These are phyloP conservation scores for Synanthedon vespiformis DNA, from an alignment of 2,888 invertebrate genomes.

Conservation along the genomic window DNA sequence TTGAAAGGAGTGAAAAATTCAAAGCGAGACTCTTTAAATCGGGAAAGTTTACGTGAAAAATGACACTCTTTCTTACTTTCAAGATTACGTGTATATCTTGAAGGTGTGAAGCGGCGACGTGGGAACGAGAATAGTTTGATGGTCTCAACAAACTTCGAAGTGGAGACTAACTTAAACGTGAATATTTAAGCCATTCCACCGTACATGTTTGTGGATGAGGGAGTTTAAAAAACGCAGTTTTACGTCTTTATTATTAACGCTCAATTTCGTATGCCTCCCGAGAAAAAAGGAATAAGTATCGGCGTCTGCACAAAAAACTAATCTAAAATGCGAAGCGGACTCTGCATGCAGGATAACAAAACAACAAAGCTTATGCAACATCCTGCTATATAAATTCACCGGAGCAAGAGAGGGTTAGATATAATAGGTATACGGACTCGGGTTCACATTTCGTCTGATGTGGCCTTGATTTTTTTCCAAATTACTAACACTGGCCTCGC, in stretches of 20 bases:
- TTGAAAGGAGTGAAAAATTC: constrained; percentile 27
- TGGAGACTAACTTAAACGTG: constrained; percentile 21
- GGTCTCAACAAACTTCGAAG: constrained; percentile 37
- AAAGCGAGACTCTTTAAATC: constrained; percentile 32
- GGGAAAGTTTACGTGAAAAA: constrained; percentile 41
- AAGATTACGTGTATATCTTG: constrained; percentile 16
- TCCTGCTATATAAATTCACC: constrained; percentile 50
- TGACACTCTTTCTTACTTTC: constrained; percentile 39
- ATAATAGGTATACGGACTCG: constrained; percentile 34
- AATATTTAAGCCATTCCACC: constrained; percentile 14
- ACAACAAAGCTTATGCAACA: constrained; percentile 68
- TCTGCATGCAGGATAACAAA: constrained; percentile 55
- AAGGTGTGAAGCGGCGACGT: constrained; percentile 30
- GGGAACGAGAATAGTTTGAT: constrained; percentile 40
- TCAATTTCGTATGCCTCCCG: constrained; percentile 31
- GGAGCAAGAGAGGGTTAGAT: constrained; percentile 46
- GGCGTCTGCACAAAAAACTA: constrained; percentile 51
- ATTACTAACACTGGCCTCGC: constrained; percentile 47
- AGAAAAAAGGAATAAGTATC: constrained; percentile 28
- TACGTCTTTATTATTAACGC: constrained; percentile 27
- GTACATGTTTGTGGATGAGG: background rate
- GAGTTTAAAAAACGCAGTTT: constrained; percentile 9
- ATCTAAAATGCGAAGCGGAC: constrained; percentile 58
- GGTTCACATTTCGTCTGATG: constrained; percentile 43
- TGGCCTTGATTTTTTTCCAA: constrained; percentile 64